These are phyloP conservation scores for Phataginus tetradactyla DNA, from an alignment of 2,797 vertebrate species.

Conservation along the genomic window DNA sequence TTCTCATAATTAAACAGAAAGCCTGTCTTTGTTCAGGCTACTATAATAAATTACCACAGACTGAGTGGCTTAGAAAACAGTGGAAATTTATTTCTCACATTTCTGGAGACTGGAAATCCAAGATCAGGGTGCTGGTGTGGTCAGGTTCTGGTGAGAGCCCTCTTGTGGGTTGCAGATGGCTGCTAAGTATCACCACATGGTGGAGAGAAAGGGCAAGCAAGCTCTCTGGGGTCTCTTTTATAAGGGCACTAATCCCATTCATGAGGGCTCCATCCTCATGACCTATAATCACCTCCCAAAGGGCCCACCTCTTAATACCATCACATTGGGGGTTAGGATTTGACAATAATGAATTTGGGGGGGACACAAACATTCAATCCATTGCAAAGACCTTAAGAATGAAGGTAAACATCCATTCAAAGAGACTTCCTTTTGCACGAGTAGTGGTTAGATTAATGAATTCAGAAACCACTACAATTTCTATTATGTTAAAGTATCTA, in stretches of 20 bases:
- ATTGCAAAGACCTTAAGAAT: neutral
- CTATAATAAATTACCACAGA: neutral
- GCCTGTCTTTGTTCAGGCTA: neutral
- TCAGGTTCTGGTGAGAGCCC: neutral
- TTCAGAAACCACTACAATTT: neutral
- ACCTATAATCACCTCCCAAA: neutral
- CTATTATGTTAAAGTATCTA: neutral
- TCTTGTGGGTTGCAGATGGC: neutral
- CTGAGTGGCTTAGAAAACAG: neutral
- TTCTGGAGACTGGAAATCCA: neutral
- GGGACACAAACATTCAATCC: neutral
- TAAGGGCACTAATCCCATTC: neutral
- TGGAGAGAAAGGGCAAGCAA: neutral
- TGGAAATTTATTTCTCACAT: neutral
- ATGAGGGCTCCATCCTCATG: neutral
- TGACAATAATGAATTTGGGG: neutral
- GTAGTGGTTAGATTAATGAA: neutral
- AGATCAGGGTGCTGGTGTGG: neutral
- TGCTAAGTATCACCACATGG: no score
- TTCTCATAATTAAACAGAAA: neutral
- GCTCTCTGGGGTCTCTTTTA: neutral
- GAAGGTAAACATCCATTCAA: neutral
- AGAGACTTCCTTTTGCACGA: neutral
- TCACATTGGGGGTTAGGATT: neutral
- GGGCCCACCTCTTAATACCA: neutral